Evolutionary conservation across 2,113 vertebrate species (phyloP), one percentile per base, ranked within the genome.

Genomic region (Tyto alba): DNA sequence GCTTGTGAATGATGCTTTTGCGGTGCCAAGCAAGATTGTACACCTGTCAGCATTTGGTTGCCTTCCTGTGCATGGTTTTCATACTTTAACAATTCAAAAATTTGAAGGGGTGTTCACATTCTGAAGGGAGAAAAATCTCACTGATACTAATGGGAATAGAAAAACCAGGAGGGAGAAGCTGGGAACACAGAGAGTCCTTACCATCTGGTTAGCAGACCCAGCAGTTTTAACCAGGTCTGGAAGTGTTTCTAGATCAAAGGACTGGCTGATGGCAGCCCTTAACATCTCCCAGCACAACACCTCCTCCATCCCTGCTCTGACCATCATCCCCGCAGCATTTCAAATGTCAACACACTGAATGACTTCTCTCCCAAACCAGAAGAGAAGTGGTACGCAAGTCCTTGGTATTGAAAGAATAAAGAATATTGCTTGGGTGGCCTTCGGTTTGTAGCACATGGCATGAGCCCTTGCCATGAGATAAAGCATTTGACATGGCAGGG

Each of bases 231-330:
- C 69, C 67, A 67, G 78, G 62, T 82, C 92, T 93, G 84, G 73
- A 85, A 85, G 71, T 95, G 77, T 94, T 93, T 93, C 84, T 91
- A 41, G 81, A 95, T 95, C 92, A 96, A 96, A 97, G 91, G 45
- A 38, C 29, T 57, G 50, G 15, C 67, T 69, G 66, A 59, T 94
- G 84, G 92, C 84, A 88, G 74, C 66, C 66, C 47, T 73, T 92
- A 94, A 88, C 59, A 47, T 88, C 93, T 90, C 75, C 78, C 63
- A 94, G 66, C 29, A 12, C 50, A 62, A 23, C 66, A 88, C 71
- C 50, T 93, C 77, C 76, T 92, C 69, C 57, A 40, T 92, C 55
- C 45, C 62, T 82, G 53, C n/a, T 93, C 53, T 95, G 82, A 41
- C 53, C 73, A 47, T 92, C 55, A 19, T 91, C 45, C 41, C 74